A percentile compares a stretch with the other conserved stretches of the same genome.
Evolutionary conservation across 2,797 vertebrate genomes (phyloP).

Genomic region (Neoniphon sammara): DNA sequence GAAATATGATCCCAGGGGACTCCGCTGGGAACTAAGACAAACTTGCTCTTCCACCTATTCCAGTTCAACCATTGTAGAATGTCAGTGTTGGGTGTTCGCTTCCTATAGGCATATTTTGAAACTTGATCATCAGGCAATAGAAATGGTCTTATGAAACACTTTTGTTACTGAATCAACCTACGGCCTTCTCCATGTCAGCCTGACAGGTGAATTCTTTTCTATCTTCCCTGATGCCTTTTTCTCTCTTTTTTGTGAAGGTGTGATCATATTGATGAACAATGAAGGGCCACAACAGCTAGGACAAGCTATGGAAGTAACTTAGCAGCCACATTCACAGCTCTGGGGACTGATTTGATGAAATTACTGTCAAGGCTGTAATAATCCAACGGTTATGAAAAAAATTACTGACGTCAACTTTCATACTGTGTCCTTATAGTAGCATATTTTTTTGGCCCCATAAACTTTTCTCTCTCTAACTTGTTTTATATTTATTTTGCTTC

Average conservation of each 20-base stretch:
- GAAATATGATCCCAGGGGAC: conserved; percentile 37
- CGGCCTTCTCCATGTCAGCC: background rate
- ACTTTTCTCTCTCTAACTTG: too few relatives aligned
- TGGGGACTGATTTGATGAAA: background rate
- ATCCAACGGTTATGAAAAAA: background rate
- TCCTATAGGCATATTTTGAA: conserved; percentile 43
- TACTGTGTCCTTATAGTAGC: background rate
- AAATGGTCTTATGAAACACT: conserved; percentile 43
- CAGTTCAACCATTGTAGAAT: conserved; percentile 12
- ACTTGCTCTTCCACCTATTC: conserved; percentile 54
- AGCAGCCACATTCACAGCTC: background rate
- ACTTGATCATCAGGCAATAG: conserved; percentile 38
- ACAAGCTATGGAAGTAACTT: background rate
- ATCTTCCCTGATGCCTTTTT: background rate
- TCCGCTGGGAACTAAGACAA: conserved; percentile 55
- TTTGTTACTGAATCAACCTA: conserved; percentile 13
- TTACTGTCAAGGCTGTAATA: background rate
- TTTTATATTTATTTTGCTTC: too few relatives aligned
- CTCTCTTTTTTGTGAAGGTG: background rate
- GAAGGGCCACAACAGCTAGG: conserved; percentile 3
- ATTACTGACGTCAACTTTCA: background rate
- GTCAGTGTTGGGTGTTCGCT: conserved; percentile 14
- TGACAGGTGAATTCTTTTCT: background rate
- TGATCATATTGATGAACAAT: conserved; percentile 15
- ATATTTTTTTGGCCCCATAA: background rate